A percentile compares a stretch with the other conserved stretches of the same genome.
phyloP scores from a whole-genome alignment of 1,140 invertebrate genomes.

The Triops longicaudatus region DNA sequence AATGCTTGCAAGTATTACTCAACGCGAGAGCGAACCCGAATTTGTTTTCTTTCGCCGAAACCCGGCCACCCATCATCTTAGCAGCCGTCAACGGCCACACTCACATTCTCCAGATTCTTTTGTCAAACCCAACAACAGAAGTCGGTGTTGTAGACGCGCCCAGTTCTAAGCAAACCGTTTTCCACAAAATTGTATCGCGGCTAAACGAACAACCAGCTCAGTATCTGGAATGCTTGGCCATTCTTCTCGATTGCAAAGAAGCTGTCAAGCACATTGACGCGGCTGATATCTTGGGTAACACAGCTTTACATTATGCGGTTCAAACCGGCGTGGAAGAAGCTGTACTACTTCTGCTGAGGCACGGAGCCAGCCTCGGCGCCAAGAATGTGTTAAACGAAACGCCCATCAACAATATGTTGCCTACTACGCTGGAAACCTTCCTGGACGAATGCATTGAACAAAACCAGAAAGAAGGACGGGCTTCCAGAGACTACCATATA shows the following conservation, averaged over 20 bases:
- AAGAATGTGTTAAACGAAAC: slow-evolving; percentile 56
- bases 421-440: slow-evolving; percentile 54
- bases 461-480: slow-evolving; percentile 50
- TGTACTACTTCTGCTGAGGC: slow-evolving; percentile 50
- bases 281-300: slow-evolving; percentile 59
- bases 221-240: slow-evolving; percentile 24
- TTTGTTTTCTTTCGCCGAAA: slow-evolving; percentile 43
- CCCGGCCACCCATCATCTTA: slow-evolving; percentile 38
- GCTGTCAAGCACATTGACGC: slow-evolving; percentile 41
- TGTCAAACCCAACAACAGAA: slow-evolving; percentile 32
- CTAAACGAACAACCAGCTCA: slow-evolving; percentile 19
- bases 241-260: slow-evolving; percentile 17
- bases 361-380: slow-evolving; percentile 60
- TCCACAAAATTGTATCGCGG: slow-evolving; percentile 41
- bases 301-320: slow-evolving; percentile 71
- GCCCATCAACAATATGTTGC: slow-evolving; percentile 57
- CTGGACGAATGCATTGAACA: slow-evolving; percentile 58
- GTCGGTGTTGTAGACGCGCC: slow-evolving; percentile 15
- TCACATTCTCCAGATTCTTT: slow-evolving; percentile 50
- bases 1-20: slow-evolving; percentile 47
- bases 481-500: slow-evolving; percentile 54
- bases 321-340: slow-evolving; percentile 39
- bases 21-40: slow-evolving; percentile 56
- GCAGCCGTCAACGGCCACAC: slow-evolving; percentile 51
- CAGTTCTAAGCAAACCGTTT: slow-evolving; percentile 37